Conservation (phyloP, 2,113 vertebrate species). For the Struthidea cinerea region DNA sequence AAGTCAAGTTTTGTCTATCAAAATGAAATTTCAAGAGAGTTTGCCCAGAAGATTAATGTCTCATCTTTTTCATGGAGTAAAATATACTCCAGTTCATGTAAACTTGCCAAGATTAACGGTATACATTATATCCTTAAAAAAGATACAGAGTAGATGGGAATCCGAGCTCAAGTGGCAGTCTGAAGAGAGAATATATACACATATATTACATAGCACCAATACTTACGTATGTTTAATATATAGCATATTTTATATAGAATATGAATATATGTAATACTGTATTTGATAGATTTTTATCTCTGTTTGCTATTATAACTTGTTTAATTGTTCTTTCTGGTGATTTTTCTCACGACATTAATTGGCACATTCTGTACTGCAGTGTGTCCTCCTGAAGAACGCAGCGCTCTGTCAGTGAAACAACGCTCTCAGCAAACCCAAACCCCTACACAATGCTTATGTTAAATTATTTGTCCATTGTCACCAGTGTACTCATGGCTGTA, state of each 20-base stretch:
- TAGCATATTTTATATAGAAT: background rate
- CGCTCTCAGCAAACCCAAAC: background rate
- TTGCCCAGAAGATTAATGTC: background rate
- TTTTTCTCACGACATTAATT: background rate
- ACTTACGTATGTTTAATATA: background rate
- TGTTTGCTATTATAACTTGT: background rate
- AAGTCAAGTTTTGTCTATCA: constrained; percentile 16
- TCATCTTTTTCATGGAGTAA: background rate
- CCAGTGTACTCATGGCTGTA: background rate
- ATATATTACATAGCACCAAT: background rate
- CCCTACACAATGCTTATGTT: background rate
- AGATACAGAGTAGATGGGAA: background rate
- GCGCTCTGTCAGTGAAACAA: background rate
- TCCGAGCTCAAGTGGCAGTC: background rate
- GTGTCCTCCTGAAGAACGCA: background rate
- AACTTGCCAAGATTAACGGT: background rate
- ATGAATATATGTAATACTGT: background rate
- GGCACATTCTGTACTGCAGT: background rate
- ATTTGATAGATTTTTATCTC: background rate
- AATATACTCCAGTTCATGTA: background rate
- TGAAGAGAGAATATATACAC: background rate
- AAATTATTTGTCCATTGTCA: background rate
- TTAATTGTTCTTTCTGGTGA: background rate
- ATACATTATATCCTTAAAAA: background rate
- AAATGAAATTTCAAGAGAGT: background rate